A percentile compares a stretch with the other conserved stretches of the same genome.
phyloP scores from a whole-genome alignment of 2,113 vertebrate genomes.

The Mirza zaza region DNA sequence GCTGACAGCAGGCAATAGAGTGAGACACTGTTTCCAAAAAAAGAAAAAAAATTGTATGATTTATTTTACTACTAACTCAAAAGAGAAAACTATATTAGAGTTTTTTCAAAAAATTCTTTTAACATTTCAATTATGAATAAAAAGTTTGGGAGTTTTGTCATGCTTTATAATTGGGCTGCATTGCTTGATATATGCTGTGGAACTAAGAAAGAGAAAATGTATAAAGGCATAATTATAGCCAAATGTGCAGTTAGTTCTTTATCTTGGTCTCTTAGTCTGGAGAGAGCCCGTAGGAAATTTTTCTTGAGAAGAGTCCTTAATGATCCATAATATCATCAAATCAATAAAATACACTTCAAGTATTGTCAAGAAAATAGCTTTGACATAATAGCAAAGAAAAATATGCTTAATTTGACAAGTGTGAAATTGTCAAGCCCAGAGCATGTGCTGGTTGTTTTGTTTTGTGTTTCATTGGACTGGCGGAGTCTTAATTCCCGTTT shows the following conservation, averaged over 20 bases:
- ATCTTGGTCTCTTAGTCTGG: not conserved
- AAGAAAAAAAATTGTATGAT: not conserved
- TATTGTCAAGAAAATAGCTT: conserved; percentile 1
- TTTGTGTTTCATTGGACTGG: not conserved
- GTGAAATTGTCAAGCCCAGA: not conserved
- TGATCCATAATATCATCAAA: not conserved
- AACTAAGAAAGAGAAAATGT: not conserved
- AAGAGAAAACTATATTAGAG: not conserved
- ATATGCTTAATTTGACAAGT: not conserved
- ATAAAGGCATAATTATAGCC: not conserved
- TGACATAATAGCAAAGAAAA: conserved; percentile 7
- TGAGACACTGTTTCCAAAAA: no score
- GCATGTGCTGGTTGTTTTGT: not conserved
- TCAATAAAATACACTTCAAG: not conserved
- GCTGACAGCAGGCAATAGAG: no score
- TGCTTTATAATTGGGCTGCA: not conserved
- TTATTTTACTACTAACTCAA: not conserved
- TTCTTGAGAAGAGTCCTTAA: conserved; percentile 15
- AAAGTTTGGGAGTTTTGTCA: not conserved
- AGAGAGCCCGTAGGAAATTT: not conserved
- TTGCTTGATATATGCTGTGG: not conserved
- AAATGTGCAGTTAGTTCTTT: not conserved
- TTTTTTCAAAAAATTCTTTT: not conserved
- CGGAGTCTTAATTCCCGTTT: not conserved
- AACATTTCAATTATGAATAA: not conserved